Base-by-base conservation (phyloP, 1,140 invertebrate species). In the Popillia japonica region DNA sequence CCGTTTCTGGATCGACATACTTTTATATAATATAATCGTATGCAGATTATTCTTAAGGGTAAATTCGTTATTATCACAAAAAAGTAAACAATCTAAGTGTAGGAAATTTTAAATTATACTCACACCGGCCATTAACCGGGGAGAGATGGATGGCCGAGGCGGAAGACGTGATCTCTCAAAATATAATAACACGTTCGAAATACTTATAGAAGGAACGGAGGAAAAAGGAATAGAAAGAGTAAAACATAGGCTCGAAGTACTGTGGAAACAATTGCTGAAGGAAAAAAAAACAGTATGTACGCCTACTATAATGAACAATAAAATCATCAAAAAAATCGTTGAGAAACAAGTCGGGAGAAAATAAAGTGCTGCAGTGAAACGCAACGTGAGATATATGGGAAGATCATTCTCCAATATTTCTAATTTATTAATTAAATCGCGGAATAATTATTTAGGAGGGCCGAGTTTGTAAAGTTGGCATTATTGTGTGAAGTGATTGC, bases 1-100 rank as follows among this genome's bases (percentile, higher is more conserved):
- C 68, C 59, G 76, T 44, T 59, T 75, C 40, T 41, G 74, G 44
- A 48, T 75, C 34, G 48, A 11, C 40, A n/a, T n/a, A n/a, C n/a
- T n/a, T n/a, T n/a, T n/a, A n/a, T n/a, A n/a, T n/a, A n/a, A n/a
- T n/a, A n/a, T n/a, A n/a, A n/a, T n/a, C n/a, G n/a, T n/a, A n/a
- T n/a, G n/a, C n/a, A n/a, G n/a, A n/a, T n/a, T n/a, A n/a, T n/a
- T n/a, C n/a, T n/a, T n/a, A n/a, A n/a, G n/a, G n/a, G n/a, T n/a
- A n/a, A n/a, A n/a, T n/a, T n/a, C n/a, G n/a, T n/a, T n/a, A n/a
- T n/a, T n/a, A n/a, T n/a, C n/a, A n/a, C n/a, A n/a, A n/a, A n/a
- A n/a, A n/a, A n/a, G n/a, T n/a, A n/a, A n/a, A n/a, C n/a, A n/a
- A n/a, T n/a, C n/a, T n/a, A n/a, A n/a, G n/a, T n/a, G n/a, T n/a